These are phyloP conservation scores for Arizona elegans DNA, from an alignment of 2,113 vertebrate genomes.

Conservation along the genomic window DNA sequence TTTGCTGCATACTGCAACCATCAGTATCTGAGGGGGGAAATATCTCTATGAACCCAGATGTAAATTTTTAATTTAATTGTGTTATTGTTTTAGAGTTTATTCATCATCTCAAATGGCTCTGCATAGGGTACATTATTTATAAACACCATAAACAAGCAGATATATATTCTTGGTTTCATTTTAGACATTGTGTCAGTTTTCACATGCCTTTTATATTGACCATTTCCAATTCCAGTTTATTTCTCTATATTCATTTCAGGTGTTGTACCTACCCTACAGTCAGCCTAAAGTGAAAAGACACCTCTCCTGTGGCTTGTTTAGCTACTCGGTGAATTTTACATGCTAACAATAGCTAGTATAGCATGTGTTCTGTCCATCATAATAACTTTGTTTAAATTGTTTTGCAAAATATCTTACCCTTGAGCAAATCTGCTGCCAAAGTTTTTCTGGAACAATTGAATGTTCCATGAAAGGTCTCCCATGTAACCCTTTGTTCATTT, in stretches of 20 bases:
- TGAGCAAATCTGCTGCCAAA: conserved; percentile 10
- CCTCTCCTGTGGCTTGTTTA: not conserved
- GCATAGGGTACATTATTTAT: not conserved
- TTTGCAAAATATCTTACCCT: conserved; percentile 16
- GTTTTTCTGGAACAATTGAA: conserved; percentile 7
- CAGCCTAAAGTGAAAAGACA: not conserved
- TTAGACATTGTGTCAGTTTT: not conserved
- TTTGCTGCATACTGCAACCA: not conserved
- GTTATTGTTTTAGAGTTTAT: not conserved
- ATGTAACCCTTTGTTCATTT: conserved; percentile 24
- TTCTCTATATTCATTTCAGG: not conserved
- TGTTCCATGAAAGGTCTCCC: not conserved
- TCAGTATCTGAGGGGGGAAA: not conserved
- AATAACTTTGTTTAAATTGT: conserved; percentile 14
- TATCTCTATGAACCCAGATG: not conserved
- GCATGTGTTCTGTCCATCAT: not conserved
- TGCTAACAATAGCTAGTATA: conserved; percentile 8
- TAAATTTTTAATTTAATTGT: not conserved
- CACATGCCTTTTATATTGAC: not conserved
- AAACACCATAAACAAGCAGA: not conserved
- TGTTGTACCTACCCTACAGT: not conserved
- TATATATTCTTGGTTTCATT: not conserved
- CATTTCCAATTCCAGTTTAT: not conserved
- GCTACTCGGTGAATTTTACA: not conserved
- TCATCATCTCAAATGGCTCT: not conserved